A percentile compares a stretch with the other conserved stretches of the same genome.
phyloP scores from a whole-genome alignment of 2,113 vertebrate species.

The Malaclemys terrapin region DNA sequence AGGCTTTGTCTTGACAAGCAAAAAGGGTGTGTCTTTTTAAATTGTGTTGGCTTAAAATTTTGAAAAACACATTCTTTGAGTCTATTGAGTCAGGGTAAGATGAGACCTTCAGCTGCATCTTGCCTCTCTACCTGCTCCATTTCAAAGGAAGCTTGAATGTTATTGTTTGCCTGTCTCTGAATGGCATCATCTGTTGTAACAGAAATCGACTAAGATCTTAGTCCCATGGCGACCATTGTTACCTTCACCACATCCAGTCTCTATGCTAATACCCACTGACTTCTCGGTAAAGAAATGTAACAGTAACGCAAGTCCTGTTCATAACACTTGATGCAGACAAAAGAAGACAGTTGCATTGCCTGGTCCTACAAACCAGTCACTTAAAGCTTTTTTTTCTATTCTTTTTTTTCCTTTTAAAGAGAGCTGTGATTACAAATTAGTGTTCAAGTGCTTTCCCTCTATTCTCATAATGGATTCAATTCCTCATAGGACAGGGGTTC shows the following conservation, averaged over 20 bases:
- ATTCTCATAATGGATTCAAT: slow-evolving; percentile 9
- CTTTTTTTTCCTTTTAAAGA: slow-evolving; percentile 22
- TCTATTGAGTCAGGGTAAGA: not conserved
- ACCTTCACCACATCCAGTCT: not conserved
- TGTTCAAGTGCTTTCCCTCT: not conserved
- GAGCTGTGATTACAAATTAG: slow-evolving; percentile 31
- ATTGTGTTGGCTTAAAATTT: not conserved
- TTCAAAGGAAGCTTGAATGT: not conserved
- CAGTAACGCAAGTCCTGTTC: not conserved
- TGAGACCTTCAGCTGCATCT: not conserved
- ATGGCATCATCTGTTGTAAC: not conserved
- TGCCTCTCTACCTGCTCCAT: not conserved
- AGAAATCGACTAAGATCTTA: not conserved
- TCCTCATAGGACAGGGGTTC: not conserved
- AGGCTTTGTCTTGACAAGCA: not conserved
- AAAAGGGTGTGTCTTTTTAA: not conserved
- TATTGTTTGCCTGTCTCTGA: not conserved
- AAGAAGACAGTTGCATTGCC: not conserved
- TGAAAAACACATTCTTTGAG: not conserved
- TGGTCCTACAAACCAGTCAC: not conserved
- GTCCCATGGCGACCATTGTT: not conserved
- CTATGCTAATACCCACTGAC: not conserved
- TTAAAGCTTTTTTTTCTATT: not conserved
- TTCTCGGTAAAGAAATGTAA: not conserved
- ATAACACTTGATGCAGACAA: not conserved